Evolutionary conservation across 2,888 invertebrate genomes (phyloP).

Genomic region (Andrena haemorrhoa): DNA sequence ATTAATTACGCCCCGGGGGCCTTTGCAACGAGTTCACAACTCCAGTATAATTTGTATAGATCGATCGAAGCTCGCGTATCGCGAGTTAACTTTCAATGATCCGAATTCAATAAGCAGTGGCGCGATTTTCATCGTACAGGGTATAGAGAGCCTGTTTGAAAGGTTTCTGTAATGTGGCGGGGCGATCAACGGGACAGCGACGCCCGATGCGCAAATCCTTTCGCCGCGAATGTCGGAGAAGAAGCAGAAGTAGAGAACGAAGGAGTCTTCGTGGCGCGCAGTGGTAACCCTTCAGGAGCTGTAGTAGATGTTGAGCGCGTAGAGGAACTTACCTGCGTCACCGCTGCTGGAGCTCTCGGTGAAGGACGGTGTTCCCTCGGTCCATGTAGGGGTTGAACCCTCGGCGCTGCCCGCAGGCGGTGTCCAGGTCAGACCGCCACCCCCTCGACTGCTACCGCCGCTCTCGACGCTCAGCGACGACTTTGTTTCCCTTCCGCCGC

Average conservation of each 20-base stretch:
- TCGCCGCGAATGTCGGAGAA: constrained; percentile 39
- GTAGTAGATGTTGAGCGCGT: constrained; percentile 81
- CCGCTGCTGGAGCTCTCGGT: constrained; percentile 98
- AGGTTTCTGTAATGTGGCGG: not conserved
- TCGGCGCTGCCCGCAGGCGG: constrained; percentile 93
- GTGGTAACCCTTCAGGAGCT: constrained; percentile 56
- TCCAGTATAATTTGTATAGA: too few relatives aligned
- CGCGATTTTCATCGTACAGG: too few relatives aligned
- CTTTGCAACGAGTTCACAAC: not conserved
- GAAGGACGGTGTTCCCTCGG: constrained; percentile 98
- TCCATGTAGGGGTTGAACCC: constrained; percentile 98
- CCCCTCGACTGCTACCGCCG: constrained; percentile 86
- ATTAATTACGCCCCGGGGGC: constrained; percentile 4
- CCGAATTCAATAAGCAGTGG: too few relatives aligned
- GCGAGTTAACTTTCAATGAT: too few relatives aligned
- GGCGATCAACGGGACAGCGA: constrained; percentile 42
- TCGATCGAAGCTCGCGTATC: too few relatives aligned
- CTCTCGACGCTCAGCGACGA: constrained; percentile 89
- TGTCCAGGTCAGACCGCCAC: constrained; percentile 89
- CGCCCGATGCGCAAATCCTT: constrained; percentile 47
- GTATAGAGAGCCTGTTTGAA: too few relatives aligned
- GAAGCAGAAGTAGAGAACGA: constrained; percentile 47
- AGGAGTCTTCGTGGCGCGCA: constrained; percentile 50
- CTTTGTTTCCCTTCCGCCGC: constrained; percentile 86
- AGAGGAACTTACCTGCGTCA: constrained; percentile 90